Evolutionary conservation across 2,888 invertebrate species (phyloP).

Genomic region (Thysanoteuthis rhombus): DNA sequence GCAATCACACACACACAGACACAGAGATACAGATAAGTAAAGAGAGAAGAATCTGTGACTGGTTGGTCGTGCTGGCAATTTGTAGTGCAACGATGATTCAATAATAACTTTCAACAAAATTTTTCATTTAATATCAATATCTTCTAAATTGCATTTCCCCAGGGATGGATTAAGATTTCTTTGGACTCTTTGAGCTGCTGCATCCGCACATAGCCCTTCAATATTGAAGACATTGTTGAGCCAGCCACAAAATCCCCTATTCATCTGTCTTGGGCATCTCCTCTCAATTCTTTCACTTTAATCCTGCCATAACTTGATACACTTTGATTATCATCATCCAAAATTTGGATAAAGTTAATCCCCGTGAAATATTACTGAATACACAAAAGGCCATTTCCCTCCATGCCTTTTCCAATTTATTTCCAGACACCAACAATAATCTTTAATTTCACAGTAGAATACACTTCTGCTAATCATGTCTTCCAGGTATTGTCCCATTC

Average conservation of each 20-base stretch:
- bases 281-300: not conserved
- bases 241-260: not conserved
- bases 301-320: not conserved
- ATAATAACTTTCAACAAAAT: not conserved
- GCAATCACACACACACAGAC: too few species aligned
- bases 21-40: too few species aligned
- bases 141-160: not conserved
- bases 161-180: not conserved
- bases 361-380: not conserved
- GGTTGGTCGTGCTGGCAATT: too few species aligned
- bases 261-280: not conserved
- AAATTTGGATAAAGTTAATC: not conserved
- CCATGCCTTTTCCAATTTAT: not conserved
- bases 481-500: not conserved
- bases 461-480: not conserved
- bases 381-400: not conserved
- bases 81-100: too few species aligned
- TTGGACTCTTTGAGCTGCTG: not conserved
- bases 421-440: not conserved
- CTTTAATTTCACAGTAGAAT: not conserved
- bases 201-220: not conserved
- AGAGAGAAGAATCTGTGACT: too few species aligned
- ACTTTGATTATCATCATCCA: not conserved
- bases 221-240: not conserved
- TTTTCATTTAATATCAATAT: not conserved